Conservation (phyloP, 2,113 vertebrate genomes). For the Cephalopholis sonnerati region DNA sequence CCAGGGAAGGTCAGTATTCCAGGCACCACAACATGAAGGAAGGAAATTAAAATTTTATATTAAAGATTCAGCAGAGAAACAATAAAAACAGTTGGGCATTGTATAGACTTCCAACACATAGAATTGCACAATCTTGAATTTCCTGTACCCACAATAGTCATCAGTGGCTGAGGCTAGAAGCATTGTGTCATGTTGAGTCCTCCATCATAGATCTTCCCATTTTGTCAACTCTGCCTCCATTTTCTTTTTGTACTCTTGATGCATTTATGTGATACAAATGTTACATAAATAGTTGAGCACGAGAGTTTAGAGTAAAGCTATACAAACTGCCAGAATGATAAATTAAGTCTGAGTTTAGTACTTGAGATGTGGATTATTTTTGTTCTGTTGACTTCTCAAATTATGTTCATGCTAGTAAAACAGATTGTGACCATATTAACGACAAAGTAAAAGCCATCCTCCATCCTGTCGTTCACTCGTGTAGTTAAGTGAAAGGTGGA, state of each 20-base stretch:
- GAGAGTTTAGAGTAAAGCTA: not conserved
- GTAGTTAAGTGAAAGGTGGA: conserved; percentile 22
- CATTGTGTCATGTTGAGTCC: conserved; percentile 20
- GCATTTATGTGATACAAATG: conserved; percentile 11
- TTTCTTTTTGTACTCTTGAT: not conserved
- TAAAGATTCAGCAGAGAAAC: conserved; percentile 53
- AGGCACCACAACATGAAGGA: conserved; percentile 80
- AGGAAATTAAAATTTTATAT: conserved; percentile 46
- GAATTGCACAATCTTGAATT: conserved; percentile 25
- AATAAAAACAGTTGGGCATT: conserved; percentile 24
- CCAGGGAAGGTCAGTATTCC: conserved; percentile 85
- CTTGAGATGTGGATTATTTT: conserved; percentile 2
- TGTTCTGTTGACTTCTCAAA: conserved; percentile 3
- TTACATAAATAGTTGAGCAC: not conserved
- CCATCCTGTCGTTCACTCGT: conserved; percentile 22
- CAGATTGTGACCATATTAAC: not conserved
- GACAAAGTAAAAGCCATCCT: conserved; percentile 41
- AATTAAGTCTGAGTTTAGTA: conserved; percentile 62
- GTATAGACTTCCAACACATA: conserved; percentile 45
- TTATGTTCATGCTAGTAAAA: not conserved
- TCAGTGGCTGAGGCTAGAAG: conserved; percentile 34
- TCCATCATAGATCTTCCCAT: not conserved
- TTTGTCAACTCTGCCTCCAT: conserved; percentile 7
- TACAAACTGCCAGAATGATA: not conserved
- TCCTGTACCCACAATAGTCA: conserved; percentile 31